Base-by-base conservation (phyloP, 2,888 invertebrate species). In the Andricus curvator region DNA sequence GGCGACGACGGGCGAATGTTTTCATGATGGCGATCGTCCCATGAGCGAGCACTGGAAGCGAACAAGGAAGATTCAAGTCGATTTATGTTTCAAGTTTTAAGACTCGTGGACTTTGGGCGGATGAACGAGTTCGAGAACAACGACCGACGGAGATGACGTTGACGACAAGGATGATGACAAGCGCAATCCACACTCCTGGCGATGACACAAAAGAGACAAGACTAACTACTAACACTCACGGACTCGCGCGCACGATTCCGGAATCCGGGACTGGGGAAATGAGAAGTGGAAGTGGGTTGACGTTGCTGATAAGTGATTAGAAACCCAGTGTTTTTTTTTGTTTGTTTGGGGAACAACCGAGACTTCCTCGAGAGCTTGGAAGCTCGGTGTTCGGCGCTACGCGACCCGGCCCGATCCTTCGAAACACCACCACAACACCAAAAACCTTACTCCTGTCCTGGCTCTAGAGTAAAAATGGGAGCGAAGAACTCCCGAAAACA, bases 21-120 rank as follows among this genome's bases (percentile, higher is more conserved):
- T 77, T 81, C 70, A 79, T 79, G 80, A 83, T 82, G 83, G 83
- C 83, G 81, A 83, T 79, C 78, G 67, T 62, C 11, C 13, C 62
- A 25, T 25, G 15, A 62, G 6, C n/a, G 56, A 56, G 37, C 37
- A n/a, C 56, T n/a, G n/a, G n/a, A 20, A 56, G 56, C 56, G 56
- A 56, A 56, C 56, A 56, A 56, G n/a, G n/a, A n/a, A 11, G n/a
- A n/a, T n/a, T 22, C 56, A 56, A 56, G 8, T 37, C 37, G 56
- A 56, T 56, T 56, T 56, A 3, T 22, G 56, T 56, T 56, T 11
- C 9, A 56, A 56, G n/a, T 56, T 56, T 56, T n/a, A 9, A 56
- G 11, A 70, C 74, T 9, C 13, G 29, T 76, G 79, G 78, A 78
- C 70, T 79, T 76, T 81, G 80, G 78, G 83, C 81, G 80, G 79